Evolutionary conservation across 2,888 invertebrate species (phyloP).

Genomic region (Erynnis tages): DNA sequence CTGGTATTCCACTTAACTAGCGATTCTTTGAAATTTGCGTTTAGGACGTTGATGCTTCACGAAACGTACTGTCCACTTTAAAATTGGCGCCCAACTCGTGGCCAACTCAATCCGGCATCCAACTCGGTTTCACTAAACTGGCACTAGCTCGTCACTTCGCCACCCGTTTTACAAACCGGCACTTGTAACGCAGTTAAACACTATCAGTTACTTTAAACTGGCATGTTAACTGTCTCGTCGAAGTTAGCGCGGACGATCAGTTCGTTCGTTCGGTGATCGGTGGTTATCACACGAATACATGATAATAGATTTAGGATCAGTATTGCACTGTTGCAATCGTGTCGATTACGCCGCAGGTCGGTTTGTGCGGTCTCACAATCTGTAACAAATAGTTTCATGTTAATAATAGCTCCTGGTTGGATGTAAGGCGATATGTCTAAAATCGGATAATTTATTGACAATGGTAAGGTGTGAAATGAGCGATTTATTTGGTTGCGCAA

Average conservation of each 20-base stretch:
- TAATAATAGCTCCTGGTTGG: constrained; percentile 45
- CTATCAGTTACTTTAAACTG: constrained; percentile 6
- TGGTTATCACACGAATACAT: constrained; percentile 23
- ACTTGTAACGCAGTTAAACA: too few species aligned
- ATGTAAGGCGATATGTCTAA: constrained; percentile 13
- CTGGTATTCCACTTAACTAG: too few species aligned
- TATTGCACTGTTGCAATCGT: constrained; percentile 22
- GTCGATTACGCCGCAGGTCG: constrained; percentile 18
- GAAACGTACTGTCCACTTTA: too few species aligned
- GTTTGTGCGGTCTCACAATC: constrained; percentile 33
- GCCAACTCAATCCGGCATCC: too few species aligned
- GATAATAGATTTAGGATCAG: constrained; percentile 15
- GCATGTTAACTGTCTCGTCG: constrained; percentile 16
- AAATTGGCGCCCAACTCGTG: not conserved
- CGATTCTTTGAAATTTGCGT: too few species aligned
- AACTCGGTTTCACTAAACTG: too few species aligned
- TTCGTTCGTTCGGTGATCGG: constrained; percentile 23
- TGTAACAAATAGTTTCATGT: constrained; percentile 65
- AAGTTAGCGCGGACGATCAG: constrained; percentile 21
- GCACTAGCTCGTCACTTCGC: constrained; percentile 2
- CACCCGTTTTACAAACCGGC: too few species aligned
- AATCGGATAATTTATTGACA: constrained; percentile 8
- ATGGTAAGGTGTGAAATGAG: constrained; percentile 12
- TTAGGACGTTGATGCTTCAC: too few species aligned
- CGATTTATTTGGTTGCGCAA: not conserved